Conservation (phyloP, 2,797 vertebrate species). For the Trematomus bernacchii region DNA sequence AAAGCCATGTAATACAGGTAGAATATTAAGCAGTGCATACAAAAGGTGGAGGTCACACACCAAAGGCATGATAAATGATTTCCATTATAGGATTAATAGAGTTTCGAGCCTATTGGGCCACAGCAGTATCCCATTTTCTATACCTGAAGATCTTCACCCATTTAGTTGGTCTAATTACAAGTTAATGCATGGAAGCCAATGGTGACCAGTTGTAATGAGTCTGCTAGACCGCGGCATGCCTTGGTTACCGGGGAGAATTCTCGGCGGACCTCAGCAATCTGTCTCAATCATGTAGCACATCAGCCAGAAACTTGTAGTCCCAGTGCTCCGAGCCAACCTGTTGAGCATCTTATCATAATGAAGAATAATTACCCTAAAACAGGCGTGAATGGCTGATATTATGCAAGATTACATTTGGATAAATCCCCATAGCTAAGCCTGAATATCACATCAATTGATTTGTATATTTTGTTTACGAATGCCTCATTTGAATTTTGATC, state of each 20-base stretch:
- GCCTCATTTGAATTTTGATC: slow-evolving; percentile 44
- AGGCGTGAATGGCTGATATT: slow-evolving; percentile 52
- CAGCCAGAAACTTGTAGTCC: slow-evolving; percentile 55
- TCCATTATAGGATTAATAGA: slow-evolving; percentile 81
- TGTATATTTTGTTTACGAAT: slow-evolving; percentile 45
- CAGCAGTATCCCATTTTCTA: slow-evolving; percentile 52
- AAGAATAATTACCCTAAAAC: slow-evolving; percentile 59
- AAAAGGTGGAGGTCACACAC: slow-evolving; percentile 79
- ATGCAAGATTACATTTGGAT: slow-evolving; percentile 47
- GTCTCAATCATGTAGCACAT: slow-evolving; percentile 76
- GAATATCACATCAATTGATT: slow-evolving; percentile 46
- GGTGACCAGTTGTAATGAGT: slow-evolving; percentile 71
- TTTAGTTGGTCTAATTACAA: slow-evolving; percentile 79
- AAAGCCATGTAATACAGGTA: slow-evolving; percentile 52
- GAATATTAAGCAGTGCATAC: slow-evolving; percentile 72
- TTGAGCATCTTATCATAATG: slow-evolving; percentile 56
- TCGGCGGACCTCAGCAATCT: slow-evolving; percentile 66
- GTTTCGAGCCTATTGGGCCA: slow-evolving; percentile 70
- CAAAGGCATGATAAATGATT: slow-evolving; percentile 81
- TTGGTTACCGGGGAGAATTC: slow-evolving; percentile 53
- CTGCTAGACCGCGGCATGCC: slow-evolving; percentile 53
- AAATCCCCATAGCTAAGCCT: slow-evolving; percentile 51
- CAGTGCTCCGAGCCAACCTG: slow-evolving; percentile 58
- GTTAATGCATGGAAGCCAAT: slow-evolving; percentile 72
- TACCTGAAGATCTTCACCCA: slow-evolving; percentile 63